A percentile compares a stretch with the other conserved stretches of the same genome.
Conservation (phyloP, 2,888 invertebrate species). For the Spicauda simplicius region DNA sequence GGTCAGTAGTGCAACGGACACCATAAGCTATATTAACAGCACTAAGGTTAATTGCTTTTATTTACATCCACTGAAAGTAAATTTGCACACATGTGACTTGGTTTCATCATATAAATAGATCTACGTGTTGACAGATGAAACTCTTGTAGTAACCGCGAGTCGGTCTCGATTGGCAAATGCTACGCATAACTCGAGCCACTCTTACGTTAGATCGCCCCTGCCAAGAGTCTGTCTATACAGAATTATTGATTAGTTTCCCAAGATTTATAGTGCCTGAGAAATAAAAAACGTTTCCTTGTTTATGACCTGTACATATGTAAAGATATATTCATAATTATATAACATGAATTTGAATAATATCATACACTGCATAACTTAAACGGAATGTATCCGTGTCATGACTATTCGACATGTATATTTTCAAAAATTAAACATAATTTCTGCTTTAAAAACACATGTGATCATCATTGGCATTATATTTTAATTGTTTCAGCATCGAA, state of each 20-base stretch:
- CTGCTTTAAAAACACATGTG: slow-evolving; percentile 5
- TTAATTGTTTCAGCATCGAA: slow-evolving; percentile 81
- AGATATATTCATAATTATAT: slow-evolving; percentile 1
- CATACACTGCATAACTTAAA: slow-evolving; percentile 1
- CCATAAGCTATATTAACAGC: slow-evolving; percentile 29
- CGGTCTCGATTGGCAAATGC: slow-evolving; percentile 28
- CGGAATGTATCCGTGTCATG: background rate
- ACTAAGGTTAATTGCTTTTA: slow-evolving; percentile 26
- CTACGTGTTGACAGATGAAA: slow-evolving; percentile 31
- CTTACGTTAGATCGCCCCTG: slow-evolving; percentile 19
- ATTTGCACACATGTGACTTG: slow-evolving; percentile 29
- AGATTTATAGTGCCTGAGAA: slow-evolving; percentile 1
- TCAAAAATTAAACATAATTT: background rate
- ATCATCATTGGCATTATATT: slow-evolving; percentile 60
- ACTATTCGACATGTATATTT: background rate
- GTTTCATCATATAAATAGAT: slow-evolving; percentile 32
- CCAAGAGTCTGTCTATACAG: slow-evolving; percentile 21
- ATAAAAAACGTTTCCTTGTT: background rate
- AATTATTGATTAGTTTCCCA: background rate
- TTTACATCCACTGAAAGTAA: slow-evolving; percentile 33
- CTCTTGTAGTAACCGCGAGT: slow-evolving; percentile 25
- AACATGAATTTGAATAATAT: background rate
- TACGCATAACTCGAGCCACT: slow-evolving; percentile 24
- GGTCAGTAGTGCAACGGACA: slow-evolving; percentile 86
- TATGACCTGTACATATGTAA: slow-evolving; percentile 27